Percentiles rank a stretch among this genome's conserved stretches.
Evolutionary conservation across 2,888 invertebrate species (phyloP).

Genomic region (Sarcophaga carnaria): DNA sequence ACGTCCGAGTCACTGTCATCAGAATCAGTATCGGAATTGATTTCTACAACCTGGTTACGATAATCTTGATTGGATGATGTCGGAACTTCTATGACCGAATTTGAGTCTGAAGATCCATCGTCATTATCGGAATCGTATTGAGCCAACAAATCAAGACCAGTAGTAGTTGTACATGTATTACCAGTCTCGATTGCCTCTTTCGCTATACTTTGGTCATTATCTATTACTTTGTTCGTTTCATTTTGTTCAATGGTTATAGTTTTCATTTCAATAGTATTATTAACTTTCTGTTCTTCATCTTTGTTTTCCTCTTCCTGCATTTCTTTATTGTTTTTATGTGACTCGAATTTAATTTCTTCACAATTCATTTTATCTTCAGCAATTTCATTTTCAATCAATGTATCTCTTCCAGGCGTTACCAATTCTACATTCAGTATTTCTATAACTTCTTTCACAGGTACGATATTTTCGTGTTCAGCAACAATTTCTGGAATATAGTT

Average conservation of each 20-base stretch:
- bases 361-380: background rate
- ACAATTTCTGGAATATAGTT: background rate
- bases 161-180: background rate
- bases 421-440: constrained; percentile 50
- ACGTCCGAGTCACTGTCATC: constrained; percentile 72
- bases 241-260: background rate
- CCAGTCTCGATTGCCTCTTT: background rate
- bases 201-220: background rate
- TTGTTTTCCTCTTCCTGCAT: background rate
- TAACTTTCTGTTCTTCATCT: background rate
- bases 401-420: background rate
- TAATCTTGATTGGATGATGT: constrained; percentile 67
- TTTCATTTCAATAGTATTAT: background rate
- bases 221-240: background rate
- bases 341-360: background rate
- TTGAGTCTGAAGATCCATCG: constrained; percentile 71
- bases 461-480: background rate
- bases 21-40: constrained; percentile 72
- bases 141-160: constrained; percentile 76
- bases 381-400: background rate
- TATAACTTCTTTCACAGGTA: constrained; percentile 8
- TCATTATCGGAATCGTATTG: constrained; percentile 76
- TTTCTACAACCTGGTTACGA: constrained; percentile 74
- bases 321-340: background rate
- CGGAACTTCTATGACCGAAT: constrained; percentile 76